Evolutionary conservation across 1,140 invertebrate species (phyloP), one percentile per base, ranked within the genome.

Genomic region (Halesus radiatus): DNA sequence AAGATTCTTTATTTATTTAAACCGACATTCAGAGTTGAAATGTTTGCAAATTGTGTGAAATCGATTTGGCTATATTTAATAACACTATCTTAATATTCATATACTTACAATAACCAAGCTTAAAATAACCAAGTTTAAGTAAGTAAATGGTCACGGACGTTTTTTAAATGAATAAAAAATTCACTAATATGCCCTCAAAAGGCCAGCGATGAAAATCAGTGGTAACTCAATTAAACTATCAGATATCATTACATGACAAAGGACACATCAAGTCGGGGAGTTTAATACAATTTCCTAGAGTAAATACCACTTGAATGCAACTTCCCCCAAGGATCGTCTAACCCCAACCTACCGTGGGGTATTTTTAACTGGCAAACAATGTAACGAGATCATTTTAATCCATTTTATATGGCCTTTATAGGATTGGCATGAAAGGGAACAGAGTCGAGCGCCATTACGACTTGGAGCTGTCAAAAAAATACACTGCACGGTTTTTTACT

Each of bases 341-440:
- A n/a, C 45, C 29, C 64, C 18, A 58, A 22, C 16, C 23, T 20
- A 26, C 73, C 54, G 26, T 13, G 23, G 73, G 73, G 56, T 60
- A 72, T 72, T 72, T 72, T 72, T 75, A 58, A 75, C 56, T 52
- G 75, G 60, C 75, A 64, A 76, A 76, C 75, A 76, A 64, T 76
- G 60, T 76, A 76, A 76, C 75, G 56, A 64, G 75, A 76, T 76
- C 75, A 66, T 76, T 76, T 76, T 76, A 76, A 76, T 56, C 75
- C 75, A 64, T 76, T 76, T 76, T 62, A 76, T 76, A 76, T 58
- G 72, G 37, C 64, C 75, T 76, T 76, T 76, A 76, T 64, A 58
- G 75, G 75, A 76, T 76, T 64, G 53, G 54, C 73, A 75, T 75
- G 37, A 62, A 76, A 62, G 37, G 56, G 32, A 74, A 56, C 29